phyloP scores from a whole-genome alignment of 2,888 invertebrate genomes.

The Heliconius ethilla region DNA sequence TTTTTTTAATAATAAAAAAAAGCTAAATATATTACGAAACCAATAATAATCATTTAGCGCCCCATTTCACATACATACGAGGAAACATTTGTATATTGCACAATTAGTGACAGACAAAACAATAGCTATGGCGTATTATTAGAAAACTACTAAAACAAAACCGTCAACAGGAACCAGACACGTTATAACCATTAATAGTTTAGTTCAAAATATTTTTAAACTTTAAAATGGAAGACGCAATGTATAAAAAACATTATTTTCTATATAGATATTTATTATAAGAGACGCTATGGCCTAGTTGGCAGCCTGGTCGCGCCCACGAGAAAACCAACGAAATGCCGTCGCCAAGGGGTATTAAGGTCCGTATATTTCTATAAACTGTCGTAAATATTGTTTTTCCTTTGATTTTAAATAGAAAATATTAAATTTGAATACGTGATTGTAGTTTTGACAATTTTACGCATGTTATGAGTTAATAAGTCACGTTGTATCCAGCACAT shows the following conservation, averaged over 20 bases:
- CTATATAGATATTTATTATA: constrained; percentile 53
- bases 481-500: neutral
- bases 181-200: constrained; percentile 45
- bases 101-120: constrained; percentile 74
- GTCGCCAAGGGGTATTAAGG: constrained; percentile 50
- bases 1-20: constrained; percentile 22
- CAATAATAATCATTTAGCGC: constrained; percentile 58
- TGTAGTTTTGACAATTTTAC: neutral
- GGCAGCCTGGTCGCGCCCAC: constrained; percentile 67
- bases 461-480: neutral
- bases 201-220: neutral
- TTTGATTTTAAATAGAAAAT: constrained; percentile 35
- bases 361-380: constrained; percentile 43
- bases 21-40: constrained; percentile 56
- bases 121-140: constrained; percentile 68
- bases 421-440: neutral
- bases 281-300: constrained; percentile 76
- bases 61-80: constrained; percentile 67
- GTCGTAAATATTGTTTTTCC: constrained; percentile 33
- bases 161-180: neutral
- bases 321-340: constrained; percentile 68
- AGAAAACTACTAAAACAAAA: constrained; percentile 44
- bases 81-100: constrained; percentile 73
- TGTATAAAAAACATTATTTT: constrained; percentile 49
- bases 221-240: constrained; percentile 43